A percentile compares a stretch with the other conserved stretches of the same genome.
phyloP scores from a whole-genome alignment of 2,797 vertebrate species.

The Sus cebifrons region DNA sequence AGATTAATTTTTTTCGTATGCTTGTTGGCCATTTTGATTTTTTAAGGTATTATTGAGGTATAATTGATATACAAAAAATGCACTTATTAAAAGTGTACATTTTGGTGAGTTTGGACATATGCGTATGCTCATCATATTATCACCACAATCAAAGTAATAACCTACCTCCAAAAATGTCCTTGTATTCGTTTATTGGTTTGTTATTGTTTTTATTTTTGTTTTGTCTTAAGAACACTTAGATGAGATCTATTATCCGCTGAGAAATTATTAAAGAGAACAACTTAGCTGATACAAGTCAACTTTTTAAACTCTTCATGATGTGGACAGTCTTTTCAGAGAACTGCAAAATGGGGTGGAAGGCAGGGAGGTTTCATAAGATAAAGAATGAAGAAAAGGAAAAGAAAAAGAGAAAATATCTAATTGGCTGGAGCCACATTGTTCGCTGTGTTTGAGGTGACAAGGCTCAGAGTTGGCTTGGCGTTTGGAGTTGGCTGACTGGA shows the following conservation, averaged over 20 bases:
- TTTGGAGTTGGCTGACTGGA: too few species aligned
- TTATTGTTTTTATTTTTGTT: neutral
- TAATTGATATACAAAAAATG: neutral
- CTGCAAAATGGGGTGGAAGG: neutral
- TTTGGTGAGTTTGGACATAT: neutral
- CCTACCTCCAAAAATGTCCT: neutral
- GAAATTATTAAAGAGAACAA: neutral
- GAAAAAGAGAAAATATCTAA: neutral
- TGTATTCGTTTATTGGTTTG: neutral
- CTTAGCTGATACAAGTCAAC: neutral
- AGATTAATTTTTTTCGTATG: slow-evolving; percentile 60
- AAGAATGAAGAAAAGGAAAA: neutral
- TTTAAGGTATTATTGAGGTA: neutral
- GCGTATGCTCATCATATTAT: neutral
- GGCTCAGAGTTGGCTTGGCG: neutral
- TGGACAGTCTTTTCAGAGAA: neutral
- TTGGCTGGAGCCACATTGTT: fast-evolving
- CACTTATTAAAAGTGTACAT: neutral
- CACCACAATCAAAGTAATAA: neutral
- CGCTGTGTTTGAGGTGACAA: neutral
- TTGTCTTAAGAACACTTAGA: neutral
- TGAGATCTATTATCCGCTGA: neutral
- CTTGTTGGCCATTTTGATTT: neutral
- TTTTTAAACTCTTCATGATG: neutral
- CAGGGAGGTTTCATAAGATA: neutral